Base-by-base conservation (phyloP, 2,888 invertebrate genomes). In the Acrobasis consociella region DNA sequence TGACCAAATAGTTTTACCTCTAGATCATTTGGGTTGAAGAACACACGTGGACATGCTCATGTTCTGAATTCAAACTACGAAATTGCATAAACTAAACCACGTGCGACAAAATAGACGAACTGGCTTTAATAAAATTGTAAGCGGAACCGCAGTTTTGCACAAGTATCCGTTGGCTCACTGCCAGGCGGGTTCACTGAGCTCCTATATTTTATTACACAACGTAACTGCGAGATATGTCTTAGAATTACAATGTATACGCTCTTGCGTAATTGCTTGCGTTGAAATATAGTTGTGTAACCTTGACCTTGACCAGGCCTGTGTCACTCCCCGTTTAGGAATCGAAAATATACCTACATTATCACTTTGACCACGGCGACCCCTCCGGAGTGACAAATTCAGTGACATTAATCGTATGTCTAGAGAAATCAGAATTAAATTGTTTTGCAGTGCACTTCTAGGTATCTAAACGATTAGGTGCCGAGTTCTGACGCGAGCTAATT, bases 171-270 rank as follows among this genome's bases (percentile, higher is more conserved):
- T 77, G 76, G 75, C 70, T 63, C 15, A n/a, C 31, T 9, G 73
- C 74, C 76, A 73, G 60, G 49, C 62, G 62, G 63, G 67, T 69
- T 75, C 72, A 72, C 59, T 72, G 72, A 64, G 69, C 72, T 66
- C 55, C 64, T 68, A 73, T 74, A 75, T 75, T 75, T 75, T 72
- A 72, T 69, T 72, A 72, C 72, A 69, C 64, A 65, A 60, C 62
- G 69, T 73, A 69, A 72, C 69, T 62, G 67, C 68, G 65, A 72
- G 69, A 72, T 72, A 72, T 69, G 67, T 59, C 63, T 62, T 61
- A 67, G 70, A 71, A 70, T 73, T 69, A 71, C 69, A 66, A 63
- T 69, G 69, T 71, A 70, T 69, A 64, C 69, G 67, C 67, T 64
- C 68, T 58, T 59, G n/a, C 31, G 55, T 65, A 62, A 66, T 70